These are phyloP conservation scores for Distichodus sexfasciatus DNA, from an alignment of 2,797 vertebrate species.

Conservation along the genomic window DNA sequence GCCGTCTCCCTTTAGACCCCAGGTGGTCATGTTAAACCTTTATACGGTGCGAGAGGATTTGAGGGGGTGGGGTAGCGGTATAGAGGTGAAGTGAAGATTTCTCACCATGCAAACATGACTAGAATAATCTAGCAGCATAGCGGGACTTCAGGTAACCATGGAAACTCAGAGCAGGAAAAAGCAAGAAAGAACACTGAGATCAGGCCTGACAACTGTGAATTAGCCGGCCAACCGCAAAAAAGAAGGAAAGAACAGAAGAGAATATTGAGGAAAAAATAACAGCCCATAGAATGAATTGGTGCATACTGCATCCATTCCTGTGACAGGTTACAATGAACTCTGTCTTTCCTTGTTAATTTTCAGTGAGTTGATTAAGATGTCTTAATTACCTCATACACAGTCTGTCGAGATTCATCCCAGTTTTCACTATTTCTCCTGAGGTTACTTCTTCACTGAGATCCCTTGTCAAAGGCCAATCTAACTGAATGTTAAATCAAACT, in stretches of 20 bases:
- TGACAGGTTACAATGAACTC: too few species aligned
- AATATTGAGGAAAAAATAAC: neutral
- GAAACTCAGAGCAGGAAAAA: constrained; percentile 51
- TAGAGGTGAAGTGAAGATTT: constrained; percentile 5
- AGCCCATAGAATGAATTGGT: neutral
- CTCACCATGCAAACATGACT: constrained; percentile 2
- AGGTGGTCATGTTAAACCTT: neutral
- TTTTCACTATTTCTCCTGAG: constrained; percentile 38
- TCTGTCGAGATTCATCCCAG: constrained; percentile 57
- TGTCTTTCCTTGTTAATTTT: neutral
- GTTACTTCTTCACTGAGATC: constrained; percentile 36
- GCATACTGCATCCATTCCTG: too few species aligned
- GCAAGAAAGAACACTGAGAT: constrained; percentile 9
- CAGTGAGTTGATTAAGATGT: constrained; percentile 51
- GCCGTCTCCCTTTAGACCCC: neutral
- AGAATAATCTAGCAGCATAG: constrained; percentile 45
- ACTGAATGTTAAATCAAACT: constrained; percentile 60
- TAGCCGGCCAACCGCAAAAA: neutral
- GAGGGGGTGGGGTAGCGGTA: neutral
- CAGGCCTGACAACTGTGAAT: constrained; percentile 18
- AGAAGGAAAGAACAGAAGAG: neutral
- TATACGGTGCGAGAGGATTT: neutral
- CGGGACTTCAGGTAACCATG: constrained; percentile 65
- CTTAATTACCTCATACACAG: constrained; percentile 66
- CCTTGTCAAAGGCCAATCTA: constrained; percentile 59